Evolutionary conservation across 2,113 vertebrate genomes (phyloP).

Genomic region (Dryoscopus gambensis): DNA sequence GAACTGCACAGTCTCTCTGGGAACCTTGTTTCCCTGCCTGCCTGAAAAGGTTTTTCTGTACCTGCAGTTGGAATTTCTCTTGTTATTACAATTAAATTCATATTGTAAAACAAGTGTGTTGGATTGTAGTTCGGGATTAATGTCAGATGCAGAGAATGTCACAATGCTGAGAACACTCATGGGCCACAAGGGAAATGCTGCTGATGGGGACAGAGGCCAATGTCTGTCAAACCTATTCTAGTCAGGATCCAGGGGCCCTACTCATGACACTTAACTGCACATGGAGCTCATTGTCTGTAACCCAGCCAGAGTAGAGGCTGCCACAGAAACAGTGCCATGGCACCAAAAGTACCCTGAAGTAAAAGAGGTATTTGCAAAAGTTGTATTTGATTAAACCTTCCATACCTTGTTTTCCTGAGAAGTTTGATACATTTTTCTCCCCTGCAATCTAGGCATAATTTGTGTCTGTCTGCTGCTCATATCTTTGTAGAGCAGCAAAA

Average conservation of each 20-base stretch:
- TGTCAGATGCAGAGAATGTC: not conserved
- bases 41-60: not conserved
- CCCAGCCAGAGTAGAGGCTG: not conserved
- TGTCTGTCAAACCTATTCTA: not conserved
- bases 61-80: not conserved
- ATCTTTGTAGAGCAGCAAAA: constrained; percentile 5
- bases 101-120: not conserved
- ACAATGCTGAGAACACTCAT: not conserved
- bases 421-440: not conserved
- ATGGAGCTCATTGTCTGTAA: not conserved
- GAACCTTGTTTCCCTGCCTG: not conserved
- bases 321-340: not conserved
- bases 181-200: not conserved
- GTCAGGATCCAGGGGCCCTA: not conserved
- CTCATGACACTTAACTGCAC: not conserved
- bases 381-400: not conserved
- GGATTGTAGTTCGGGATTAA: not conserved
- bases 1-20: not conserved
- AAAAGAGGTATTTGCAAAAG: not conserved
- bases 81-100: not conserved
- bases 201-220: not conserved
- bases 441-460: not conserved
- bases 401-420: not conserved
- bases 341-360: not conserved
- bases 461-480: not conserved